phyloP scores from a whole-genome alignment of 2,113 vertebrate genomes.

The Clarias batrachus region DNA sequence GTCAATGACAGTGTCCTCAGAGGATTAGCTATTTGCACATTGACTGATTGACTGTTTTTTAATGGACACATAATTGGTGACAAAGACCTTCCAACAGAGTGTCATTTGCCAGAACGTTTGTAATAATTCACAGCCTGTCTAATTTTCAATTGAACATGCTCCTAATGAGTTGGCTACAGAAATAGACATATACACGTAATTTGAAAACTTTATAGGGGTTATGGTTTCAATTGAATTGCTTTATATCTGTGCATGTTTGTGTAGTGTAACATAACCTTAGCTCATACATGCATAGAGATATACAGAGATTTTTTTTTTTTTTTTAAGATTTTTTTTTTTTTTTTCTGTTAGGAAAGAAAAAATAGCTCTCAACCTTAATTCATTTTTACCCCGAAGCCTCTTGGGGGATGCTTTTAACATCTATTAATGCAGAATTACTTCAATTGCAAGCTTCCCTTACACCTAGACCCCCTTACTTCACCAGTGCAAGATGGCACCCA shows the following conservation, averaged over 20 bases:
- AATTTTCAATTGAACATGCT: conserved; percentile 73
- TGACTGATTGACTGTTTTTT: conserved; percentile 95
- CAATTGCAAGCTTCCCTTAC: conserved; percentile 96
- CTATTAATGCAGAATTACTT: conserved; percentile 99
- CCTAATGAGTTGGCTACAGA: conserved; percentile 66
- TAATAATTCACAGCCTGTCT: conserved; percentile 79
- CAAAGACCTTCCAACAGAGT: conserved; percentile 94
- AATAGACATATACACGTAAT: conserved; percentile 57
- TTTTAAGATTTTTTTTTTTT: not conserved
- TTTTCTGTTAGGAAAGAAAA: conserved; percentile 2
- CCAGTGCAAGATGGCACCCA: conserved; percentile 88
- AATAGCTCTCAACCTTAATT: conserved; percentile 54
- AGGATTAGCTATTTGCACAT: conserved; percentile 86
- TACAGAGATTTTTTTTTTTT: not conserved
- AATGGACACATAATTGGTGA: conserved; percentile 99
- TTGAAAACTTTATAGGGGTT: conserved; percentile 28
- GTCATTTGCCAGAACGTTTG: conserved; percentile 80
- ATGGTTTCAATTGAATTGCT: not conserved
- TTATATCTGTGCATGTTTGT: not conserved
- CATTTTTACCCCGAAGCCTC: conserved; percentile 73
- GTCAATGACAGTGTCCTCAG: conserved; percentile 85
- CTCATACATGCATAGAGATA: conserved; percentile 1
- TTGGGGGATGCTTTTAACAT: conserved; percentile 78
- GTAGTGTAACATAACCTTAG: not conserved
- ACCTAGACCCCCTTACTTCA: conserved; percentile 81